Evolutionary conservation across 2,888 invertebrate species (phyloP), one percentile per base, ranked within the genome.

Genomic region (Cantharis lateralis): DNA sequence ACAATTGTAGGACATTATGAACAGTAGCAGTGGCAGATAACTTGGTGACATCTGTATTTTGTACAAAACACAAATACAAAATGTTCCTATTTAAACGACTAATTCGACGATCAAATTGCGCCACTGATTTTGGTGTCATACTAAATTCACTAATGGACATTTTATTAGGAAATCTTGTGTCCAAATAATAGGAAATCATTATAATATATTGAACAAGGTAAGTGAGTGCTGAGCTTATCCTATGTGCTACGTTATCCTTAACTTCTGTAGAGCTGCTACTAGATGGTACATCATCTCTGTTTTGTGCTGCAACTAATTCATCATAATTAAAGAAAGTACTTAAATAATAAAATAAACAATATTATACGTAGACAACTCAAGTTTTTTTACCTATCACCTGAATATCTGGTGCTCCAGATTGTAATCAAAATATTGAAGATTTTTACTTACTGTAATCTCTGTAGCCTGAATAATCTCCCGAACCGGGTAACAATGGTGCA

Each of bases 161-260:
- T 87, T 93, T 93, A 82, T 93, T 93, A 61, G 97, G 97, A 86
- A 97, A 90, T 80, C 94, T 91, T 72, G 94, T 91, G 89, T 96
- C 95, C 79, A 97, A 90, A 87, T 95, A 94, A 90, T 93, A 95
- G 70, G 96, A 95, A 81, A 97, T 89, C 81, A 96, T 90, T 85
- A 94, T 93, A 68, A 95, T 91, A 82, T 98, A 90, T 89, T 98
- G 98, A 75, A 96, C 94, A 62, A 95, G 93, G 87, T 96, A 95
- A 63, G 95, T 94, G 64, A 98, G 91, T 72, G 95, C 97, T 80
- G 94, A 96, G 86, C 92, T 92, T 81, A 94, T 94, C 80, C 93
- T 93, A 84, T 93, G 93, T 64, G 93, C 93, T 82, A 93, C 92
- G 86, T 94, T 93, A 80, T 91, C 91, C 84, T 92, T 92, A 15